Evolutionary conservation across 2,113 vertebrate genomes (phyloP), one percentile per base, ranked within the genome.

Genomic region (Australoheros scitulus): DNA sequence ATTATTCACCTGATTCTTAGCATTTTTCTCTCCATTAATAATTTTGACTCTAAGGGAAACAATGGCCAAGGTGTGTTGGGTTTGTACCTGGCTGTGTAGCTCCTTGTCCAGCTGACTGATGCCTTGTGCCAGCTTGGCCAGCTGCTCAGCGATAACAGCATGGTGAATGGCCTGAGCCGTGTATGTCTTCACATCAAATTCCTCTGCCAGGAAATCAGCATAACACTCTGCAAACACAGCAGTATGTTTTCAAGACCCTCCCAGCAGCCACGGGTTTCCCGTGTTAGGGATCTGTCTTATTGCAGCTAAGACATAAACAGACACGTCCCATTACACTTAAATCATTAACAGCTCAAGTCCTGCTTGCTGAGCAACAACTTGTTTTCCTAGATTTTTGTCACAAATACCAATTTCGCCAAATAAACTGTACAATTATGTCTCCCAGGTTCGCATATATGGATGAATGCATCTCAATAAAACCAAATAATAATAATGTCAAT

Each of bases 101-200:
- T 99, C 97, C 93, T 97, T 99, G 95, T 99, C 98, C 92, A 99
- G 87, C 88, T 99, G 98, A 93, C 98, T 98, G 93, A 99, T 99
- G 78, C 98, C 98, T 93, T 99, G 97, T 2, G 97, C 97, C 81
- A 99, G 96, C 89, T 97, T 97, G 83, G 97, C 98, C 82, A 99
- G 95, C 18, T 99, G 98, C 89, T 99, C 98, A 20, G 97, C 96
- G 78, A 99, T 98, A 79, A 99, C 93, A 81, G 98, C 98, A 93
- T 97, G 97, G 89, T 99, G 97, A 85, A 99, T 98, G 22, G 97
- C 98, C 70, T 98, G 97, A 2, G 97, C 98, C 3, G 98, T 98
- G 34, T 98, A 98, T 2, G 95, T 96, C 94, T 99, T 99, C 75
- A 97, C 98, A 88, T 99, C 98, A 85, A 99, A 99, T 50, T 96